These are phyloP conservation scores for Molossus alvarezi DNA, from an alignment of 2,797 vertebrate genomes.

Conservation along the genomic window DNA sequence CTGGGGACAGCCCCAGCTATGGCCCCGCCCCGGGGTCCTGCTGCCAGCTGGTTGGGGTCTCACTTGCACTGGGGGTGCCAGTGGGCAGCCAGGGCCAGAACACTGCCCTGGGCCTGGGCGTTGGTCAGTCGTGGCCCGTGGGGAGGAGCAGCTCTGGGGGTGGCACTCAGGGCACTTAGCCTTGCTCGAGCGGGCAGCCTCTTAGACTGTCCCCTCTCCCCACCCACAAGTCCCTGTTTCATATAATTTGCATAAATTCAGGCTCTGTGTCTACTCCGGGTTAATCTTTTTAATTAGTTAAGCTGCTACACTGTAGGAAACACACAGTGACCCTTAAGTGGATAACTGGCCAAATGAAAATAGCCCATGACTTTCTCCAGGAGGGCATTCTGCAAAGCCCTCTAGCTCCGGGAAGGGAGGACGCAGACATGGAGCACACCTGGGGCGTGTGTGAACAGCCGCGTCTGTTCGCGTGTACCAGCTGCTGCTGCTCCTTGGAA, in stretches of 20 bases:
- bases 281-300: slow-evolving; percentile 38
- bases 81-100: not conserved
- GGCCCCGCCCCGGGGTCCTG: not conserved
- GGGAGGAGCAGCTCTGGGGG: not conserved
- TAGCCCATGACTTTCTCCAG: not conserved
- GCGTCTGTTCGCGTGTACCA: fast-evolving
- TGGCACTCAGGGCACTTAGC: not conserved
- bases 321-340: not conserved
- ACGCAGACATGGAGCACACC: not conserved
- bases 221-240: not conserved
- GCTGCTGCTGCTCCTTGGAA: not conserved
- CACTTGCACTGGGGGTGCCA: no score
- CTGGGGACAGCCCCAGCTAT: not conserved
- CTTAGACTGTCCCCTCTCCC: not conserved
- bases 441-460: not conserved
- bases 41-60: not conserved
- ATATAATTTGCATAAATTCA: not conserved
- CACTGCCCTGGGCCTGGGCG: not conserved
- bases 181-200: not conserved
- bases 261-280: slow-evolving; percentile 6
- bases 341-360: not conserved
- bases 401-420: not conserved
- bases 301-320: not conserved
- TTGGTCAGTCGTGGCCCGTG: fast-evolving
- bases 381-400: not conserved